These are phyloP conservation scores for Exaiptasia diaphana DNA, from an alignment of 64 coral and sea anemone species.

Conservation along the genomic window DNA sequence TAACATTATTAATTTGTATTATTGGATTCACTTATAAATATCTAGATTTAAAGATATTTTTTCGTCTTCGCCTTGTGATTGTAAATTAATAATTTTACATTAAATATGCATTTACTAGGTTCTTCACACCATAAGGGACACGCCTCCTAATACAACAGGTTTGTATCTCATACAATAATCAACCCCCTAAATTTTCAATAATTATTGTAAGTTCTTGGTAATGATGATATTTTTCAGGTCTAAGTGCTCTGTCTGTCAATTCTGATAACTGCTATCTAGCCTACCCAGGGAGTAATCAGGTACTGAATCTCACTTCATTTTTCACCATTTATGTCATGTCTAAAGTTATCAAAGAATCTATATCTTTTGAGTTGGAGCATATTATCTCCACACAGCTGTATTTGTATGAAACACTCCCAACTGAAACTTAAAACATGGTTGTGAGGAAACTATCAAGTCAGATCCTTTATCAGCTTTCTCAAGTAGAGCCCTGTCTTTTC, in stretches of 20 bases:
- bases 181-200: not conserved
- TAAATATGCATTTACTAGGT: slow-evolving; percentile 41
- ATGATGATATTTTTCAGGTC: slow-evolving; percentile 53
- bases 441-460: not conserved
- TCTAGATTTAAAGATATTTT: no score
- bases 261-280: slow-evolving; percentile 94
- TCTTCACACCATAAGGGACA: slow-evolving; percentile 98
- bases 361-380: no score
- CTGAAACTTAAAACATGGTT: not conserved
- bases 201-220: not conserved
- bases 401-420: no score
- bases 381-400: no score
- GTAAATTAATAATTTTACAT: not conserved
- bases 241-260: slow-evolving; percentile 88
- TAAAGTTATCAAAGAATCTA: no score
- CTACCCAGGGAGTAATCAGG: slow-evolving; percentile 98
- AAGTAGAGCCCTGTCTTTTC: not conserved
- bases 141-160: slow-evolving; percentile 85
- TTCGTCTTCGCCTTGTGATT: not conserved
- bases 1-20: no score
- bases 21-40: no score
- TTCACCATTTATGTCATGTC: not conserved
- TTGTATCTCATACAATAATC: not conserved
- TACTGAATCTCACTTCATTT: not conserved
- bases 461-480: not conserved